Evolutionary conservation across 2,113 vertebrate species (phyloP).

Genomic region (Leucopsar rothschildi): DNA sequence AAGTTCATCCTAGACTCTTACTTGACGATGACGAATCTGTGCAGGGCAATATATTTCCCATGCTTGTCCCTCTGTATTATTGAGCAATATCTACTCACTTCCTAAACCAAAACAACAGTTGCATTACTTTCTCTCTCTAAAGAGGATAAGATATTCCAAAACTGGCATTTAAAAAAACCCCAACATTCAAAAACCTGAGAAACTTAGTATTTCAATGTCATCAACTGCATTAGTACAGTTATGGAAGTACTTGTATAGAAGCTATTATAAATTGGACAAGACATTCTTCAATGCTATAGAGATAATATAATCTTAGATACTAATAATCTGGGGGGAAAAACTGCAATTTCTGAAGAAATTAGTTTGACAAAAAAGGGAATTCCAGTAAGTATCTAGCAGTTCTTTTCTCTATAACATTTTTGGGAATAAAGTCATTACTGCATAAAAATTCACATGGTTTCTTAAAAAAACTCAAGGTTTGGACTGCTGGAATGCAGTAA

Average conservation of each 20-base stretch:
- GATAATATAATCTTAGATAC: not conserved
- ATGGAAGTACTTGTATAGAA: not conserved
- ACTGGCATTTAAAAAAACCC: rapidly evolving
- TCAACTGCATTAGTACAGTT: not conserved
- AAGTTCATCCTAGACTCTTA: not conserved
- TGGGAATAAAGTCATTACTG: not conserved
- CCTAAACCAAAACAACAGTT: not conserved
- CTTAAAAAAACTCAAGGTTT: not conserved
- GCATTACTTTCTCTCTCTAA: too few relatives aligned
- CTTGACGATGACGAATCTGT: not conserved
- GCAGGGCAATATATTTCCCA: not conserved
- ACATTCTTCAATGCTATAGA: not conserved
- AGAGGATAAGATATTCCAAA: not conserved
- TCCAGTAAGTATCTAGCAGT: not conserved
- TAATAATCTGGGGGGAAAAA: not conserved
- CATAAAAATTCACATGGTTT: not conserved
- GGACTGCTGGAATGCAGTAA: not conserved
- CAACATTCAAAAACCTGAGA: not conserved
- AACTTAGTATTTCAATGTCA: not conserved
- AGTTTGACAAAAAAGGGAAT: not conserved
- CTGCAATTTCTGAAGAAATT: not conserved
- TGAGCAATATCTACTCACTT: not conserved
- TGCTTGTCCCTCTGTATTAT: not conserved
- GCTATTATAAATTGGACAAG: not conserved
- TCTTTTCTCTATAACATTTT: not conserved